Evolutionary conservation across 2,797 vertebrate species (phyloP), one percentile per base, ranked within the genome.

Genomic region (Sebastes baramenuke): DNA sequence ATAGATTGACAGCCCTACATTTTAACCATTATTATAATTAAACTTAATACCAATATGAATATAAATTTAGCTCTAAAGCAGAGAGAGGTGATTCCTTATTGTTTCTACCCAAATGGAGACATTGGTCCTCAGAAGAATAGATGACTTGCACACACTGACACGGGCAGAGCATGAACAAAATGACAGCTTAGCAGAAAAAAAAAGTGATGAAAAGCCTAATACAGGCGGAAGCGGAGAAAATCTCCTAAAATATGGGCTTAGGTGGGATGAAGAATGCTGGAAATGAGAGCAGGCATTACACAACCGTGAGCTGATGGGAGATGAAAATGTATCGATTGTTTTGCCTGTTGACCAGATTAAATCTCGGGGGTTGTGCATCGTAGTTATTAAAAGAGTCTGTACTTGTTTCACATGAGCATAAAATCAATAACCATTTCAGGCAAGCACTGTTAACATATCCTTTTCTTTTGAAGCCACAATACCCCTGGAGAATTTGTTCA

Each of bases 391-490:
- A 85, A 84, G 82, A 86, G 66, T 87, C 81, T 87, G 78, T 84
- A 80, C 88, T 89, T 92, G 89, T 94, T 92, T 93, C 87, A 89
- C 80, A 82, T 79, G 77, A 93, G 81, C 84, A 86, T 85, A 78
- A 90, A 93, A 92, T 94, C 93, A 90, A 92, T 92, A 91, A 73
- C 85, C 71, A 89, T 89, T 93, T 89, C 87, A 81, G 75, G 74
- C 69, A 32, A 71, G 29, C 75, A 62, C 65, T 85, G 90, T 92
- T 91, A 91, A 91, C 86, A 90, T 79, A 84, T 87, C 86, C 87
- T 83, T 86, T 54, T 85, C 59, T 80, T 79, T 85, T 87, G 75
- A 82, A 79, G 70, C 82, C 77, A 66, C 69, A 52, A n/a, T 79
- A 64, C 70, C 81, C 79, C 60, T 2, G 68, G 80, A 85, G 78